These are phyloP conservation scores for Leucophenga varia DNA, from an alignment of 1,140 invertebrate genomes.

Conservation along the genomic window DNA sequence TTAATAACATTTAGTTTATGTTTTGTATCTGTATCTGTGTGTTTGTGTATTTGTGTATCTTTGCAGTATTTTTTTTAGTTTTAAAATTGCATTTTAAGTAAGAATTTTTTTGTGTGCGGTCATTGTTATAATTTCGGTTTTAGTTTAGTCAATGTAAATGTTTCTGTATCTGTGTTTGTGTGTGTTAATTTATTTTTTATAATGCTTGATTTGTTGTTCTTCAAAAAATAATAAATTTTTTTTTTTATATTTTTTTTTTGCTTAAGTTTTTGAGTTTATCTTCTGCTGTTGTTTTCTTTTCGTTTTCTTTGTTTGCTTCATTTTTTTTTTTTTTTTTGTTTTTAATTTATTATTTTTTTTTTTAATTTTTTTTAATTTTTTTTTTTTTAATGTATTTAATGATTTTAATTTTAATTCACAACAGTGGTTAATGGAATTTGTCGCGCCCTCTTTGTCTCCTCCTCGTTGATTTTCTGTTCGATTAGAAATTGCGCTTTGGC, in stretches of 20 bases:
- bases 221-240: no score
- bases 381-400: background rate
- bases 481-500: conserved; percentile 90
- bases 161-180: conserved; percentile 1
- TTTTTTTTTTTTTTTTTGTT: conserved; percentile 6
- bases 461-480: conserved; percentile 92
- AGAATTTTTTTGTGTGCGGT: no score
- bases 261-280: conserved; percentile 15
- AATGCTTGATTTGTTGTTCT: no score
- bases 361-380: background rate
- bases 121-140: no score
- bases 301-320: conserved; percentile 13
- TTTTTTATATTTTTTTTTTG: conserved; percentile 11
- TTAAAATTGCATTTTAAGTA: no score
- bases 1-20: no score
- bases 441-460: conserved; percentile 89
- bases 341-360: conserved; percentile 6
- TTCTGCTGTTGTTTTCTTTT: conserved; percentile 59
- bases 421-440: conserved; percentile 79
- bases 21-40: no score
- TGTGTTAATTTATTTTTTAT: conserved; percentile 1
- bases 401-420: conserved; percentile 55
- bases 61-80: no score
- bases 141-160: conserved; percentile 6
- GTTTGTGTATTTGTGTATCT: no score